Evolutionary conservation across 2,113 vertebrate species (phyloP).

Genomic region (Phoenicopterus ruber): DNA sequence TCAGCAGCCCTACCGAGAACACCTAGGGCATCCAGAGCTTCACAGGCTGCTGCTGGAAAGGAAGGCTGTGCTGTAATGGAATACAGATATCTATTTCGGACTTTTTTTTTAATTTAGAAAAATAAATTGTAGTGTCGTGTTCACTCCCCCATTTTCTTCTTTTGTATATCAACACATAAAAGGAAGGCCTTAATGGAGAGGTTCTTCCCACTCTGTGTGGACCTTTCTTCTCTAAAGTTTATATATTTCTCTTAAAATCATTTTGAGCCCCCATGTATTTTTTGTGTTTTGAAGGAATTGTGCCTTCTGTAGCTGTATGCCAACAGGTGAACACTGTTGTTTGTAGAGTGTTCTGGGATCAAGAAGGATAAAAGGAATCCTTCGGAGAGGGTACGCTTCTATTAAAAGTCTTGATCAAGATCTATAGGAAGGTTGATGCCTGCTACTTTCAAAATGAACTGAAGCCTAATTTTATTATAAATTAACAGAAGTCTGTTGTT

Average conservation of each 20-base stretch:
- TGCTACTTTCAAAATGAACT: not conserved
- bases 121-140: not conserved
- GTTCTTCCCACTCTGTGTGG: not conserved
- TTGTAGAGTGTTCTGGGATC: not conserved
- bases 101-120: not conserved
- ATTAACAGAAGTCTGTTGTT: not conserved
- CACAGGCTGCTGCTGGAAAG: conserved; percentile 12
- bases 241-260: not conserved
- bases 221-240: not conserved
- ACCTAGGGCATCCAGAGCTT: conserved; percentile 47
- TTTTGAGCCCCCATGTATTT: fast-evolving
- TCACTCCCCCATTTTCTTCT: not conserved
- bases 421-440: not conserved
- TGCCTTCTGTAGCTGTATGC: not conserved
- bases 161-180: not conserved
- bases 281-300: not conserved
- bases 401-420: not conserved
- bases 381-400: not conserved
- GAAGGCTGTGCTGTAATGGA: not conserved
- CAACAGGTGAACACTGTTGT: not conserved
- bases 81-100: not conserved
- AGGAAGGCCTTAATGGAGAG: not conserved
- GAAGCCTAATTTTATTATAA: not conserved
- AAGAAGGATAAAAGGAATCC: not conserved
- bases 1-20: conserved; percentile 56